A percentile compares a stretch with the other conserved stretches of the same genome.
Evolutionary conservation across 2,797 vertebrate species (phyloP).

Genomic region (Pseudochromis fuscus): DNA sequence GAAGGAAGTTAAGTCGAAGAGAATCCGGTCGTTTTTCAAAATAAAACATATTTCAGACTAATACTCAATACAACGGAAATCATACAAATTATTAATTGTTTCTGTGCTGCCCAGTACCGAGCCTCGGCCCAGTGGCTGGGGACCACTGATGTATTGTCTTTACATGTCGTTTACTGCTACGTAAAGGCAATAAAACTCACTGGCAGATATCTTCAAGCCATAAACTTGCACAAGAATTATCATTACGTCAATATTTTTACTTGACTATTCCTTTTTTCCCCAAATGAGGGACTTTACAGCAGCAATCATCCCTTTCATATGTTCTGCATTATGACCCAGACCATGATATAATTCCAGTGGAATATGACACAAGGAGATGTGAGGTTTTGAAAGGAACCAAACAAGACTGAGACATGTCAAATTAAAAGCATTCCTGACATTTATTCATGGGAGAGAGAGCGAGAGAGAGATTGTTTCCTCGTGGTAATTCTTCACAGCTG

Average conservation of each 20-base stretch:
- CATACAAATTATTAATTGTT: no score
- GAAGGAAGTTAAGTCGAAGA: no score
- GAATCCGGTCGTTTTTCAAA: no score
- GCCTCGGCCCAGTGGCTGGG: no score
- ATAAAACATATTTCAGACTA: no score
- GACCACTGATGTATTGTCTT: no score
- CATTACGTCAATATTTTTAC: constrained; percentile 9
- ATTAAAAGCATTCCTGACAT: constrained; percentile 56
- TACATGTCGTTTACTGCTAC: no score
- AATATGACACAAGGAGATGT: constrained; percentile 18
- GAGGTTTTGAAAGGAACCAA: constrained; percentile 32
- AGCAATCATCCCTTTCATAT: neutral
- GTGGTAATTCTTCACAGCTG: constrained; percentile 61
- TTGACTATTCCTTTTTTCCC: neutral
- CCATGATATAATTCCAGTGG: constrained; percentile 11
- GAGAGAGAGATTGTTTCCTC: constrained; percentile 54
- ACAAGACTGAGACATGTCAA: constrained; percentile 31
- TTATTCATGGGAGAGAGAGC: constrained; percentile 39
- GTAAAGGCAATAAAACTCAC: constrained; percentile 19
- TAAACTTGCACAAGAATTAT: constrained; percentile 9
- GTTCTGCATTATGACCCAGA: constrained; percentile 38
- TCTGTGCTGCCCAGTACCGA: no score
- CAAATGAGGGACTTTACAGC: neutral
- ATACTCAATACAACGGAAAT: no score
- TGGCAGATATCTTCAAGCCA: neutral